Evolutionary conservation across 1,140 invertebrate genomes (phyloP).

Genomic region (Melanaphis sacchari): DNA sequence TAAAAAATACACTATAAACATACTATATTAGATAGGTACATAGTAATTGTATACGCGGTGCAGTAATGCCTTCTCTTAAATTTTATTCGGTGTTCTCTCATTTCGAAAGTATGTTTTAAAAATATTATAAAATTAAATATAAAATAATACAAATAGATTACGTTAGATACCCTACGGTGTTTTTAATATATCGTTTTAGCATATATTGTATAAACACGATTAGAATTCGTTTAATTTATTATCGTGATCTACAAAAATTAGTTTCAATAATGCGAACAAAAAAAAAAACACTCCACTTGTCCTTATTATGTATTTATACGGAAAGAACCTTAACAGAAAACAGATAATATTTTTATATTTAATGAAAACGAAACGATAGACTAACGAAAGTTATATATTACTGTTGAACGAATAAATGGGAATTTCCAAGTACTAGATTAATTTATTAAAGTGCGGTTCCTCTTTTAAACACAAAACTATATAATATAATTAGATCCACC

Average conservation of each 20-base stretch:
- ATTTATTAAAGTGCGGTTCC: slow-evolving; percentile 19
- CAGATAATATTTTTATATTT: background rate
- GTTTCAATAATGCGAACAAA: background rate
- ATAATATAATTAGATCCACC: background rate
- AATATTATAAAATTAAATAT: no score
- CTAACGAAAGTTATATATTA: background rate
- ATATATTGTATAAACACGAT: background rate
- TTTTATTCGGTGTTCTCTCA: background rate
- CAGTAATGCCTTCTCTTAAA: no score
- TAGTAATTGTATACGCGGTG: no score
- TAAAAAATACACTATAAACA: background rate
- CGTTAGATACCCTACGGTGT: background rate
- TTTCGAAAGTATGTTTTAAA: background rate
- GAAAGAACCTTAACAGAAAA: background rate
- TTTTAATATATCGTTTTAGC: background rate
- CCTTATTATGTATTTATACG: background rate
- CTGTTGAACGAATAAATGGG: background rate
- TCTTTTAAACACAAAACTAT: background rate
- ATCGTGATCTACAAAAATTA: background rate
- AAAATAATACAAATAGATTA: no score
- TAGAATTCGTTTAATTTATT: background rate
- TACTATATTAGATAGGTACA: no score
- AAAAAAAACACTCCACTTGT: background rate
- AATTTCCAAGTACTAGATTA: background rate
- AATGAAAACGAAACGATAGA: background rate